Evolutionary conservation across 2,797 vertebrate genomes (phyloP), one percentile per base, ranked within the genome.

Genomic region (Gephyroberyx darwinii): DNA sequence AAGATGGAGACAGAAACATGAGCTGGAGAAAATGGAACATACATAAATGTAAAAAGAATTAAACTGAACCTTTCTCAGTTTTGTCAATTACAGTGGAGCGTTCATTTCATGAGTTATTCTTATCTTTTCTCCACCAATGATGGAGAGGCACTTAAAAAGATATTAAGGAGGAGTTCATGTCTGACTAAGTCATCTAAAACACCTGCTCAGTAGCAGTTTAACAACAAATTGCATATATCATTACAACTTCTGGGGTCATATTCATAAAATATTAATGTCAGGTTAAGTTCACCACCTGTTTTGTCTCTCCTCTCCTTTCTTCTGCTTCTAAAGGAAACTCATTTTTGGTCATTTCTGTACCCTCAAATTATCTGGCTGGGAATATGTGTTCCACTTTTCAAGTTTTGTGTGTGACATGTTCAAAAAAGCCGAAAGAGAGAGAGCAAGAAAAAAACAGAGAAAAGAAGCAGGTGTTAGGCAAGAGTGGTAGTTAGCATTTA

Each of bases 191-290:
- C 51, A 53, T 76, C 65, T 88, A 69, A 88, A 90, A 88, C 88
- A 91, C 86, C 86, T 90, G 89, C 83, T 89, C 67, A 78, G 61
- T 66, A 69, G 60, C 37, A 70, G 61, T 86, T 86, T 84, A 84
- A 86, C 77, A 33, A 57, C 64, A 35, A 75, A 87, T 91, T 91
- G 86, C 84, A 75, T 81, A 81, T 78, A 86, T 84, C 76, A 90
- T 89, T 89, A 90, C 77, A 82, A 86, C 83, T 77, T 84, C 79
- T 81, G 74, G 76, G 85, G 87, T 90, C 86, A 90, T 84, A 78
- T 90, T 88, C 89, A 90, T 92, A 90, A 93, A 92, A 91, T 80
- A 91, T 91, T 86, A 88, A 86, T 83, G 84, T 88, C 84, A 90
- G 82, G 88, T 86, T 88, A 88, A 89, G 85, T 88, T 87, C 65